Conservation (phyloP, 2,797 vertebrate genomes). For the Capromys pilorides region DNA sequence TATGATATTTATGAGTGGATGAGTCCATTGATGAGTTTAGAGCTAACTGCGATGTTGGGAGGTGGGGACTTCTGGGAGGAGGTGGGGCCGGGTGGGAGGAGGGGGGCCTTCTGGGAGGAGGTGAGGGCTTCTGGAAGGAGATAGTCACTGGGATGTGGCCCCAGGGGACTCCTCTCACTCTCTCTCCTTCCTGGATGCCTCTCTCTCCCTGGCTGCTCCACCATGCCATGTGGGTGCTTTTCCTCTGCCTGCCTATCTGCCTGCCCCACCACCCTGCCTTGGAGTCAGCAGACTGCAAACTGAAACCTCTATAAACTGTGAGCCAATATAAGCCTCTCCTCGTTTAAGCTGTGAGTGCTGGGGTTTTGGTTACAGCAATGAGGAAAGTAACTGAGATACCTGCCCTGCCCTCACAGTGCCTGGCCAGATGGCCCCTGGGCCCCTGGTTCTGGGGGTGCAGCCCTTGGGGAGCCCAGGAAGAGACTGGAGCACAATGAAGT, state of each 20-base stretch:
- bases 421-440: background rate
- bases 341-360: background rate
- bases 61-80: background rate
- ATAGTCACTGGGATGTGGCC: background rate
- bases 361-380: background rate
- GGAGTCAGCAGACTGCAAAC: background rate
- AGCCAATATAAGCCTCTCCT: background rate
- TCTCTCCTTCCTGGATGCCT: background rate
- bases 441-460: background rate
- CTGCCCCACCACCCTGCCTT: background rate
- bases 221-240: background rate
- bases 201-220: background rate
- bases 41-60: background rate
- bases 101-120: background rate
- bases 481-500: too few relatives aligned
- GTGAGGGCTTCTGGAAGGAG: background rate
- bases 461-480: background rate
- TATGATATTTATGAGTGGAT: background rate
- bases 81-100: background rate
- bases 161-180: background rate
- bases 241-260: background rate
- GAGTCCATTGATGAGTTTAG: background rate
- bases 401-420: background rate
- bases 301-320: background rate
- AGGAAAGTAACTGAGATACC: background rate